Conservation (phyloP, 2,113 vertebrate genomes). For the Morone chrysops region DNA sequence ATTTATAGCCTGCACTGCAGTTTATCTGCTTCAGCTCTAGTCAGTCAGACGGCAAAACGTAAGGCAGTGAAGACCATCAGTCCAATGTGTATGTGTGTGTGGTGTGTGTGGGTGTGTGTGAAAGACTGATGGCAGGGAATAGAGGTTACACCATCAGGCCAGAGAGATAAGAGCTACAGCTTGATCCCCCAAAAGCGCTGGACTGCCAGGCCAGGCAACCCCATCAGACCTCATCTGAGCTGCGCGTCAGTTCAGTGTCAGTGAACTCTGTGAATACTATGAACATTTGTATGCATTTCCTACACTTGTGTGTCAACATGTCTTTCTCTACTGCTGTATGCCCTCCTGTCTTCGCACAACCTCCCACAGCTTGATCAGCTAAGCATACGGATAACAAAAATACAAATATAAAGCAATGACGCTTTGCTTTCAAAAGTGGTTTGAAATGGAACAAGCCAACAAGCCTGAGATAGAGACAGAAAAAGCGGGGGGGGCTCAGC, state of each 20-base stretch:
- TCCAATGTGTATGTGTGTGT: conserved; percentile 12
- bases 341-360: neutral
- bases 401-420: neutral
- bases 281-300: conserved; percentile 1
- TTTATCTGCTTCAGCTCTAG: conserved; percentile 42
- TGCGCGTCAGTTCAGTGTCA: conserved; percentile 24
- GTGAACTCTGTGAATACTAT: neutral
- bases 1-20: conserved; percentile 22
- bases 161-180: conserved; percentile 64
- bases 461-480: neutral
- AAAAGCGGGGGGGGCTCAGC: neutral
- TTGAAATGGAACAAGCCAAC: conserved; percentile 30
- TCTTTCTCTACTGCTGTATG: neutral
- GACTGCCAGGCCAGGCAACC: conserved; percentile 37
- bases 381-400: conserved; percentile 19
- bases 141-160: conserved; percentile 63
- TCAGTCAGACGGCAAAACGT: conserved; percentile 46
- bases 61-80: conserved; percentile 25
- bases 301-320: neutral
- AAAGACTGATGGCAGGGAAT: conserved; percentile 37
- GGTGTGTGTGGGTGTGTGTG: neutral
- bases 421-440: conserved; percentile 21
- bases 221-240: conserved; percentile 46
- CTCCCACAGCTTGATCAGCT: neutral
- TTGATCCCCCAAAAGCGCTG: conserved; percentile 57